phyloP scores from a whole-genome alignment of 2,888 invertebrate species.

The Salticus scenicus region DNA sequence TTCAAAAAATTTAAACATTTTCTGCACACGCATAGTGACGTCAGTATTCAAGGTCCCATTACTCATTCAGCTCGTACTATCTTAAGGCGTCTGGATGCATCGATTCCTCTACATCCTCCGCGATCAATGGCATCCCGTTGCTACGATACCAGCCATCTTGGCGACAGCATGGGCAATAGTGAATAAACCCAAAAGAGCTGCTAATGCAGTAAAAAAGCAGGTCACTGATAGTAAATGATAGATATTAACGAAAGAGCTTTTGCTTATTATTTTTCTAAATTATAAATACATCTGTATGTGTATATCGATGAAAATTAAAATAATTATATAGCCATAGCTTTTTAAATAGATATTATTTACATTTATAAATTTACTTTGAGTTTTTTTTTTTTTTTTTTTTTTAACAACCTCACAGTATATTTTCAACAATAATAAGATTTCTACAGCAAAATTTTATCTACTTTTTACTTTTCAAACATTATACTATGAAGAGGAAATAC shows the following conservation, averaged over 20 bases:
- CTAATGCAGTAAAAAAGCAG: not conserved
- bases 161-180: not conserved
- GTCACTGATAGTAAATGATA: not conserved
- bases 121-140: conserved; percentile 23
- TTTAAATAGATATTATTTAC: too few species aligned
- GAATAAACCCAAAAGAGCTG: not conserved
- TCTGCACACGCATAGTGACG: not conserved
- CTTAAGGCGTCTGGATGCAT: not conserved
- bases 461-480: too few species aligned
- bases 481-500: too few species aligned
- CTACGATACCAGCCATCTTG: conserved; percentile 25
- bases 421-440: too few species aligned
- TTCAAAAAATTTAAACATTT: not conserved
- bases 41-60: conserved; percentile 2
- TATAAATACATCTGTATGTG: too few species aligned
- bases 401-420: too few species aligned
- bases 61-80: not conserved
- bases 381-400: too few species aligned
- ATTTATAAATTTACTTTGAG: too few species aligned
- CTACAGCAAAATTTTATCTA: too few species aligned
- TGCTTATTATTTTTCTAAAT: too few species aligned
- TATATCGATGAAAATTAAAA: too few species aligned
- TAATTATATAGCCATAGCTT: too few species aligned
- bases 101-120: not conserved
- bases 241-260: not conserved